phyloP scores from a whole-genome alignment of 2,888 invertebrate genomes.

The Coenonympha arcania region DNA sequence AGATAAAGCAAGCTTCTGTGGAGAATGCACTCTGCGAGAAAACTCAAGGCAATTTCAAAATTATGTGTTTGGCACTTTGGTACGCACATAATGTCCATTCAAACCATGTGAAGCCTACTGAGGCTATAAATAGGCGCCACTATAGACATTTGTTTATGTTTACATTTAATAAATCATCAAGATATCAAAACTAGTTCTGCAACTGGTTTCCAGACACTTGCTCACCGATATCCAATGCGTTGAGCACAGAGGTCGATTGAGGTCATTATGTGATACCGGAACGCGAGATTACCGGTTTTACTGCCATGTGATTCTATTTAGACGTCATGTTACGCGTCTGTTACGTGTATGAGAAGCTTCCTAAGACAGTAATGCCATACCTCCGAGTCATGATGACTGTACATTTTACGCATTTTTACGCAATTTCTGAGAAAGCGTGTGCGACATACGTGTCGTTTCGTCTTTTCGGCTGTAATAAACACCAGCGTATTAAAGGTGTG shows the following conservation, averaged over 20 bases:
- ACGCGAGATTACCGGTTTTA: constrained; percentile 51
- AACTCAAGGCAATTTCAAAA: too few relatives aligned
- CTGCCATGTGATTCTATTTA: constrained; percentile 53
- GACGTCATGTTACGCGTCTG: constrained; percentile 37
- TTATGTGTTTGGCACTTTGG: too few relatives aligned
- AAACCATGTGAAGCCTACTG: neutral
- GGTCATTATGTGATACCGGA: constrained; percentile 53
- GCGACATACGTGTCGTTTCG: neutral
- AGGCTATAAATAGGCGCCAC: neutral
- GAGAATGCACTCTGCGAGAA: too few relatives aligned
- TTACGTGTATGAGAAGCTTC: constrained; percentile 40
- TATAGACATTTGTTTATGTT: constrained; percentile 14
- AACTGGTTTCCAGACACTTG: constrained; percentile 43
- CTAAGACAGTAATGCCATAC: constrained; percentile 39
- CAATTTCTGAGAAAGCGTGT: constrained; percentile 47
- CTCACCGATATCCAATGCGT: constrained; percentile 28
- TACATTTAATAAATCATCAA: constrained; percentile 18
- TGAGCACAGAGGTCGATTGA: constrained; percentile 44
- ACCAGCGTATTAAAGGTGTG: too few relatives aligned
- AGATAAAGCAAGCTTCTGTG: too few relatives aligned
- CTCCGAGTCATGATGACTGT: constrained; percentile 28
- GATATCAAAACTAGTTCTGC: constrained; percentile 37
- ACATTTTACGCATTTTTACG: constrained; percentile 34
- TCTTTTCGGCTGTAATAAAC: neutral
- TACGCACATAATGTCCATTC: neutral